Percentiles rank a stretch among this genome's conserved stretches.
phyloP scores from a whole-genome alignment of 2,113 vertebrate species.

The Paramormyrops kingsleyae region DNA sequence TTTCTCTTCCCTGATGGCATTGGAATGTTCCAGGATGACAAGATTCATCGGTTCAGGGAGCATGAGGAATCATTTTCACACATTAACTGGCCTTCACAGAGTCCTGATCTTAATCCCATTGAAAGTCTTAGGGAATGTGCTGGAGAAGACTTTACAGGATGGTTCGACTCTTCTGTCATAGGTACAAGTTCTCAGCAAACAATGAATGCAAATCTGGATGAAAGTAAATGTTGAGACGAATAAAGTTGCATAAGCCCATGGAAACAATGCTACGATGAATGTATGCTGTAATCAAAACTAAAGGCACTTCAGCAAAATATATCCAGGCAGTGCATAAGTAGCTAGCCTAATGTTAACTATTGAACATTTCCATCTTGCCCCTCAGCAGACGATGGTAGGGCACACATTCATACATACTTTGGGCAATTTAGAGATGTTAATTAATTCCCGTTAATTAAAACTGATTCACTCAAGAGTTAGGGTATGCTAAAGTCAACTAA shows the following conservation, averaged over 20 bases:
- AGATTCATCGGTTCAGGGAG: background rate
- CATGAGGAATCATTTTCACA: background rate
- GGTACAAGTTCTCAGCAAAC: too few relatives aligned
- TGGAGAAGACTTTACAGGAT: too few relatives aligned
- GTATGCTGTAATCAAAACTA: background rate
- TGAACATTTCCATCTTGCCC: background rate
- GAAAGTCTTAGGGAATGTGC: too few relatives aligned
- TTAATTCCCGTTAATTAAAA: background rate
- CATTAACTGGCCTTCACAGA: background rate
- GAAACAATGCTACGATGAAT: too few relatives aligned
- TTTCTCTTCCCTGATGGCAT: background rate
- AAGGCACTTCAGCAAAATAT: too few relatives aligned
- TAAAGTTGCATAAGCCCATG: too few relatives aligned
- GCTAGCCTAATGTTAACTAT: background rate
- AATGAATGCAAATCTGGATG: too few relatives aligned
- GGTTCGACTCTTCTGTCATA: too few relatives aligned
- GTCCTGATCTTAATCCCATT: background rate
- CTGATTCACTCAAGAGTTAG: background rate
- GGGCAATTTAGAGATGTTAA: background rate
- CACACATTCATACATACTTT: background rate
- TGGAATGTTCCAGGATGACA: background rate
- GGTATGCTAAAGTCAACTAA: background rate
- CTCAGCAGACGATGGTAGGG: background rate
- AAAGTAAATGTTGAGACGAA: too few relatives aligned
- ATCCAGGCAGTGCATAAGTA: background rate